A percentile compares a stretch with the other conserved stretches of the same genome.
These are phyloP conservation scores for Noctilio leporinus DNA, from an alignment of 2,113 vertebrate genomes.

Conservation along the genomic window DNA sequence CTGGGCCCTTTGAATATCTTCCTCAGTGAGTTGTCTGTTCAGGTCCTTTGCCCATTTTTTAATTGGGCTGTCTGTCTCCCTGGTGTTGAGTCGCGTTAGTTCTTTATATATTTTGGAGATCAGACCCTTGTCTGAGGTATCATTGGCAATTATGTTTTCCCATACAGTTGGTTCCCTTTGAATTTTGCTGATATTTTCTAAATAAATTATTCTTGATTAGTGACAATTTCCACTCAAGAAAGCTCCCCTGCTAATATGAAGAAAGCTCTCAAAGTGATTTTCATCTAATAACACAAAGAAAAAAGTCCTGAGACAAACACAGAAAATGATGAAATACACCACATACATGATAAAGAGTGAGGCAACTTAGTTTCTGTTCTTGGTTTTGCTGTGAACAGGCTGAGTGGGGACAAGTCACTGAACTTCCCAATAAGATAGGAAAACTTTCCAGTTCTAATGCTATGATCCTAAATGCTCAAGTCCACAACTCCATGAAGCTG, in stretches of 20 bases:
- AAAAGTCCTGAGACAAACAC: neutral
- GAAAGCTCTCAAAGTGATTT: neutral
- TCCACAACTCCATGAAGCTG: neutral
- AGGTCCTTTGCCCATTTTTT: no score
- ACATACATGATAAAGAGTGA: neutral
- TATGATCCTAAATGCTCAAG: neutral
- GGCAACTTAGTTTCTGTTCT: neutral
- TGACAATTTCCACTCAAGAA: neutral
- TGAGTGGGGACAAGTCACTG: neutral
- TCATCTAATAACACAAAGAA: neutral
- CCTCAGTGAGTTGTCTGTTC: no score
- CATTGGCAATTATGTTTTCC: no score
- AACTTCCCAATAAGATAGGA: neutral
- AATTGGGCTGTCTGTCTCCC: no score
- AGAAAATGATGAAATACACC: neutral
- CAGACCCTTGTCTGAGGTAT: no score
- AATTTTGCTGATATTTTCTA: no score
- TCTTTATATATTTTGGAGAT: no score
- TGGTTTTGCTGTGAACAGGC: neutral
- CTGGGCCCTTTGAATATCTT: no score
- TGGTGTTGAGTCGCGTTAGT: no score
- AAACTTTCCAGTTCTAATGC: neutral
- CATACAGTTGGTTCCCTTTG: no score
- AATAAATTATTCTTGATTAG: neutral
- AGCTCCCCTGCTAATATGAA: neutral